Evolutionary conservation across 2,797 vertebrate species (phyloP).

Genomic region (Halcyon leucocephala): DNA sequence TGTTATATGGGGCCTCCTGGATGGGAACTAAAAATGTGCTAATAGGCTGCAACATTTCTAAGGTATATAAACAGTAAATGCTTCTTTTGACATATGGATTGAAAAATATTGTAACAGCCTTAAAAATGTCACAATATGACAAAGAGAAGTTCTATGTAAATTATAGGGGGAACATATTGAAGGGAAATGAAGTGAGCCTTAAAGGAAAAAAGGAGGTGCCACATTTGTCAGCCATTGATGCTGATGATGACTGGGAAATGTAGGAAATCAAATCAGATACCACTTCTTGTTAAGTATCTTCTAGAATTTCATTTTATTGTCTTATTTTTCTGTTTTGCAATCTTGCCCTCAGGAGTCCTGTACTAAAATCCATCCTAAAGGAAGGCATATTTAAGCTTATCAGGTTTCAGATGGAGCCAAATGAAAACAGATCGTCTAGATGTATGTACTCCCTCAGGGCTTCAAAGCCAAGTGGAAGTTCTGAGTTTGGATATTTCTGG

Average conservation of each 20-base stretch:
- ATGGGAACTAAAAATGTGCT: neutral
- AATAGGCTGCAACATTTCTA: neutral
- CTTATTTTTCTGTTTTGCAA: neutral
- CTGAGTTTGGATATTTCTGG: neutral
- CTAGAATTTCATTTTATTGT: neutral
- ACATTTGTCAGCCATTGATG: neutral
- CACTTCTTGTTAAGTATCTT: neutral
- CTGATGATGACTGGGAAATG: neutral
- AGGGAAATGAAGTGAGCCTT: neutral
- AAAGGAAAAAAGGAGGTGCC: neutral
- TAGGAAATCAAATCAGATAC: neutral
- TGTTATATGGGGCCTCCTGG: neutral
- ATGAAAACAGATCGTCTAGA: neutral
- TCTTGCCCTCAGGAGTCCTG: neutral
- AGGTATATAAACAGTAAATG: neutral
- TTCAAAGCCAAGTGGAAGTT: neutral
- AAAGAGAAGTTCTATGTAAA: neutral
- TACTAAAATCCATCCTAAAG: neutral
- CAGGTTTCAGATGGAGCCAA: neutral
- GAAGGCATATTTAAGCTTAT: neutral
- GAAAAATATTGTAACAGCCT: neutral
- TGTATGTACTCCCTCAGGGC: neutral
- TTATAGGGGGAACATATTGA: neutral
- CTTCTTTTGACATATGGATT: neutral
- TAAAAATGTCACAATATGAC: neutral